Conservation (phyloP, 2,113 vertebrate species). For the Orthonyx spaldingii region DNA sequence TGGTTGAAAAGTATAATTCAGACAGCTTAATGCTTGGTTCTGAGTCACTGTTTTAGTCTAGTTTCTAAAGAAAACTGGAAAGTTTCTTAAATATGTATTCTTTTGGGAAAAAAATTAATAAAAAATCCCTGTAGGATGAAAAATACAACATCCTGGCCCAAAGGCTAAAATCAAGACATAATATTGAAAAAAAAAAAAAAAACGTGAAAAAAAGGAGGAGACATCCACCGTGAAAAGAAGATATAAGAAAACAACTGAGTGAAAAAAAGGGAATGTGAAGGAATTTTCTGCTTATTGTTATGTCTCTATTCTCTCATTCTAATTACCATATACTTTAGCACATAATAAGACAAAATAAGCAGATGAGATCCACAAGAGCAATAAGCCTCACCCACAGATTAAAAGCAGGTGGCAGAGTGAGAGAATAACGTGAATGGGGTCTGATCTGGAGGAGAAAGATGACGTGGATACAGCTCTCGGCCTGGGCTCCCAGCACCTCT, state of each 20-base stretch:
- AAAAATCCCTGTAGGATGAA: not conserved
- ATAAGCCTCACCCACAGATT: not conserved
- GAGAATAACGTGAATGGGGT: not conserved
- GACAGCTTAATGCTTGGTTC: not conserved
- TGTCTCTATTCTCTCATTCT: not conserved
- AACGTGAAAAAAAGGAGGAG: not conserved
- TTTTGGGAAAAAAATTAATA: not conserved
- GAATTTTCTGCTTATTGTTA: not conserved
- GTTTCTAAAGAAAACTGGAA: not conserved
- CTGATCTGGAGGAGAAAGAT: not conserved
- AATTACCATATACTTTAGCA: not conserved
- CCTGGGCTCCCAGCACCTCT: not conserved
- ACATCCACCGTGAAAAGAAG: not conserved
- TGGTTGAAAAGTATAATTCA: not conserved
- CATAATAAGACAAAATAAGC: not conserved
- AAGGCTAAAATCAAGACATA: not conserved
- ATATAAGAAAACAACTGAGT: not conserved
- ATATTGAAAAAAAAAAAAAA: not conserved
- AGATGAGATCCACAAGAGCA: not conserved
- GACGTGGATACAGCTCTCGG: fast-evolving
- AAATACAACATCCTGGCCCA: not conserved
- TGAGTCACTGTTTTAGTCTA: not conserved
- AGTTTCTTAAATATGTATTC: not conserved
- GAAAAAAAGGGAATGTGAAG: not conserved
- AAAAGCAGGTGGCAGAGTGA: slow-evolving; percentile 14